A percentile compares a stretch with the other conserved stretches of the same genome.
phyloP scores from a whole-genome alignment of 1,140 invertebrate species.

The Drosophila seguyi region DNA sequence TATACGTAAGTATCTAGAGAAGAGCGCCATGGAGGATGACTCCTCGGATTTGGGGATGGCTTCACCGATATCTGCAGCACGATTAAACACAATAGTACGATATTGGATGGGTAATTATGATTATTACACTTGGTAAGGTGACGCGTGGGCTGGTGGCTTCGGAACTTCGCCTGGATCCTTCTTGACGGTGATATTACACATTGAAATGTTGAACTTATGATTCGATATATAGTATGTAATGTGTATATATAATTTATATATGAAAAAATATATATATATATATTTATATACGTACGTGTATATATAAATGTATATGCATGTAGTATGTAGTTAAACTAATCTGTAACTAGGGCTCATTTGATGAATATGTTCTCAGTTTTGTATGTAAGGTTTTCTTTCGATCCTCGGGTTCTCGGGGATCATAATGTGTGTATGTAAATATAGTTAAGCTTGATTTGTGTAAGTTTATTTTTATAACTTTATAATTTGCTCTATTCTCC shows the following conservation, averaged over 20 bases:
- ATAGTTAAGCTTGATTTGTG: conserved; percentile 54
- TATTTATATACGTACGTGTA: conserved; percentile 54
- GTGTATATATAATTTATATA: conserved; percentile 61
- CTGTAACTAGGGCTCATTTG: conserved; percentile 82
- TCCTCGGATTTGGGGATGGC: conserved; percentile 39
- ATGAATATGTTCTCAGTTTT: conserved; percentile 81
- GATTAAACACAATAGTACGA: conserved; percentile 46
- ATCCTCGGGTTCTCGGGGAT: background rate
- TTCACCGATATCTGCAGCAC: conserved; percentile 33
- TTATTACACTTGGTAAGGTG: conserved; percentile 57
- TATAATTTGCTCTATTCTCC: conserved; percentile 62
- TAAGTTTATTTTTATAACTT: conserved; percentile 53
- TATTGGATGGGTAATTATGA: conserved; percentile 43
- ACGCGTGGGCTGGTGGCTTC: conserved; percentile 52
- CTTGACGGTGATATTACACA: conserved; percentile 54
- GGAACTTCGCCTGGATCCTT: conserved; percentile 37
- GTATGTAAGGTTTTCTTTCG: conserved; percentile 59
- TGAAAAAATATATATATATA: conserved; percentile 70
- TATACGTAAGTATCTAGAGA: conserved; percentile 44
- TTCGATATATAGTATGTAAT: conserved; percentile 56
- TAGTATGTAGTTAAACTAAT: conserved; percentile 78
- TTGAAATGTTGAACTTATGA: conserved; percentile 60
- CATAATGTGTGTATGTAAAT: conserved; percentile 49
- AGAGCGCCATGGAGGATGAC: conserved; percentile 40
- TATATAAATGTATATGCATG: conserved; percentile 52